Conservation (phyloP, 2,888 invertebrate genomes). For the Drosophila paranaensis region DNA sequence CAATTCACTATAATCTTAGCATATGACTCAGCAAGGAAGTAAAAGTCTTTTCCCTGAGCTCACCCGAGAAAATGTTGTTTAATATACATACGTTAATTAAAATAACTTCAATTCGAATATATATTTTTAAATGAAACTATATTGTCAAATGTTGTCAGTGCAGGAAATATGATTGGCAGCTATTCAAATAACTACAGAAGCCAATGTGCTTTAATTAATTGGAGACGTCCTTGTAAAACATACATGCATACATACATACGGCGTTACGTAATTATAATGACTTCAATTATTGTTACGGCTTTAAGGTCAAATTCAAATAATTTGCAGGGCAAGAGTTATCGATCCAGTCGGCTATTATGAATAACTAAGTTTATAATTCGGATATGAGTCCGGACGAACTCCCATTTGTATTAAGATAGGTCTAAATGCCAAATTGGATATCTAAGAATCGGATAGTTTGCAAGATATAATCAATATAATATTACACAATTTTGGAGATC, state of each 20-base stretch:
- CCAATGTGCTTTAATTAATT: slow-evolving; percentile 72
- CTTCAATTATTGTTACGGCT: slow-evolving; percentile 45
- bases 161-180: slow-evolving; percentile 10
- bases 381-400: neutral
- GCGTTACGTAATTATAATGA: slow-evolving; percentile 69
- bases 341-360: neutral
- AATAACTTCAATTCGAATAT: slow-evolving; percentile 6
- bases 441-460: neutral
- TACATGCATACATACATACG: slow-evolving; percentile 9
- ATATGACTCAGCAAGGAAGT: too few relatives aligned
- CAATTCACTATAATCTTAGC: slow-evolving; percentile 19
- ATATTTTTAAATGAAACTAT: slow-evolving; percentile 3
- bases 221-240: slow-evolving; percentile 37
- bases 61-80: neutral
- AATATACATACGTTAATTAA: neutral
- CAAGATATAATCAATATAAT: neutral
- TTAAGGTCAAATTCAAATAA: slow-evolving; percentile 15
- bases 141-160: slow-evolving; percentile 41
- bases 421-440: neutral
- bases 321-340: neutral
- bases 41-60: neutral
- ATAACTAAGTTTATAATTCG: neutral
- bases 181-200: slow-evolving; percentile 42
- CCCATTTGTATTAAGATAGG: neutral
- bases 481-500: neutral